Evolutionary conservation across 2,797 vertebrate genomes (phyloP).

Genomic region (Dendrocincla fuliginosa): DNA sequence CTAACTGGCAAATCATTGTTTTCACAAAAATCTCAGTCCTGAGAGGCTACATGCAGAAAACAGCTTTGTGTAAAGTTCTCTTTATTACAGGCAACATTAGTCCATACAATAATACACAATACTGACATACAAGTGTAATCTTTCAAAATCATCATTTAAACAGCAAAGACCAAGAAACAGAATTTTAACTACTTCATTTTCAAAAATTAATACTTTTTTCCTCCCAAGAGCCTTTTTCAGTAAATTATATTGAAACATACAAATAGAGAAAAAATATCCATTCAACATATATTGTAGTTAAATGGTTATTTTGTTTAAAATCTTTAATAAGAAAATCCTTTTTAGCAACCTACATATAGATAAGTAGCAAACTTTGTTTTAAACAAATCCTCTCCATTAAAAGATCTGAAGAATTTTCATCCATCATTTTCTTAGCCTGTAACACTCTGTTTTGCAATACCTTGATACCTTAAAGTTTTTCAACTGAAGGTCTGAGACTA

Average conservation of each 20-base stretch:
- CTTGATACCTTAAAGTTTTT: conserved; percentile 54
- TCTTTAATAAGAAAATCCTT: conserved; percentile 81
- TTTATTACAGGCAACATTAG: conserved; percentile 88
- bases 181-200: conserved; percentile 77
- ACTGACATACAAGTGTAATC: conserved; percentile 84
- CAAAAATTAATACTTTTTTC: conserved; percentile 77
- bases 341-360: conserved; percentile 83
- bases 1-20: conserved; percentile 16
- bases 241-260: conserved; percentile 79
- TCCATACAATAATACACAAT: conserved; percentile 86
- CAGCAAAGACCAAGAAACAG: conserved; percentile 81
- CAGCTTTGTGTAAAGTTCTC: conserved; percentile 74
- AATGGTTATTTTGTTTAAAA: conserved; percentile 84
- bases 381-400: conserved; percentile 78
- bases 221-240: conserved; percentile 74
- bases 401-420: conserved; percentile 76
- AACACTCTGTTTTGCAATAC: conserved; percentile 49
- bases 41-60: conserved; percentile 57
- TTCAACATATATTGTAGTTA: conserved; percentile 80
- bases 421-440: conserved; percentile 65
- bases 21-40: conserved; percentile 35
- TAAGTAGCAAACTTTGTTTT: conserved; percentile 82
- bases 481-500: conserved; percentile 67
- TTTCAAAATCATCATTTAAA: conserved; percentile 83
- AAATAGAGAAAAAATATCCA: conserved; percentile 84